phyloP scores from a whole-genome alignment of 2,113 vertebrate species.

The Variabilichromis moorii region DNA sequence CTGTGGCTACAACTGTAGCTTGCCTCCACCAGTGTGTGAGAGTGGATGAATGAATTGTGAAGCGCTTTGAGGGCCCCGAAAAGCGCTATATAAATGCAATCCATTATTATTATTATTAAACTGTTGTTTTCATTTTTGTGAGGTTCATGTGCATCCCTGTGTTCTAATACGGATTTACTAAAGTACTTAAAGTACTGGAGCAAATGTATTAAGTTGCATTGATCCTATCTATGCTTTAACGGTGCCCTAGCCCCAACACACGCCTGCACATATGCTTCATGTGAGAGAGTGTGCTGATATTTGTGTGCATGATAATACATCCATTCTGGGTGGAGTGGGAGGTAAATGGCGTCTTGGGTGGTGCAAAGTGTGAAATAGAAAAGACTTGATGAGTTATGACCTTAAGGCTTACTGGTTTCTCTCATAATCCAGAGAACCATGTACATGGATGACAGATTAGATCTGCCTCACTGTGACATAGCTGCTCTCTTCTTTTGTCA shows the following conservation, averaged over 20 bases:
- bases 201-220: background rate
- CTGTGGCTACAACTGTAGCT: background rate
- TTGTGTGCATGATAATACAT: background rate
- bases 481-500: background rate
- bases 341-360: background rate
- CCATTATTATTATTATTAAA: background rate
- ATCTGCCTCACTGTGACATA: background rate
- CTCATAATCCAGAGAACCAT: background rate
- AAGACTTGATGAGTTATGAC: slow-evolving; percentile 52
- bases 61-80: background rate
- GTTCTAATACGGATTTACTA: background rate
- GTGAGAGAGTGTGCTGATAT: background rate
- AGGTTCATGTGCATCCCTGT: background rate
- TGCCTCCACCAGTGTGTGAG: background rate
- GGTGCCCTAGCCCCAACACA: background rate
- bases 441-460: background rate
- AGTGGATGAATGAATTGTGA: background rate
- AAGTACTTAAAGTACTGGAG: background rate
- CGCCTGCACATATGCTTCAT: background rate
- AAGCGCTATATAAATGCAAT: background rate
- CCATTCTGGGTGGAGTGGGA: background rate
- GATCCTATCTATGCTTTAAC: background rate
- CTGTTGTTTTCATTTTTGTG: background rate
- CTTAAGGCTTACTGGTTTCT: slow-evolving; percentile 40
- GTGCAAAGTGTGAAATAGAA: background rate